These are phyloP conservation scores for Morinoia aosen DNA, from an alignment of 2,888 invertebrate genomes.

Conservation along the genomic window DNA sequence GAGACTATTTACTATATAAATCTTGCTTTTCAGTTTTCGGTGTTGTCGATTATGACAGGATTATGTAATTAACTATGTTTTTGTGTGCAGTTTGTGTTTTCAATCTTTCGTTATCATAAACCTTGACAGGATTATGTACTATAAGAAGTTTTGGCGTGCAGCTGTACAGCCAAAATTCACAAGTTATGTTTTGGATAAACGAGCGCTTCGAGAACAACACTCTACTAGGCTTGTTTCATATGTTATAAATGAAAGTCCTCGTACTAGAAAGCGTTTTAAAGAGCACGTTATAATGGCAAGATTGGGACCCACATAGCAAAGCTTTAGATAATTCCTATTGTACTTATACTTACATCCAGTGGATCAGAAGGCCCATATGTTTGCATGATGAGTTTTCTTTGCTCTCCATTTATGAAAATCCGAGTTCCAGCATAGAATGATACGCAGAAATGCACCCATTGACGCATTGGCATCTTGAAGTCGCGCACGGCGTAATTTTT, in stretches of 20 bases:
- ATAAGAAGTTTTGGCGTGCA: background rate
- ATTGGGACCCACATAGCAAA: too few species aligned
- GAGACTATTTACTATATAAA: too few species aligned
- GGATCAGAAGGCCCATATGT: background rate
- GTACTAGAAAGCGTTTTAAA: background rate
- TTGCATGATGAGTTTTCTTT: background rate
- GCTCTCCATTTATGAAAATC: background rate
- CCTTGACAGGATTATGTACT: too few species aligned
- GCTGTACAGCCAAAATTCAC: background rate
- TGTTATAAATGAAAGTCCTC: too few species aligned
- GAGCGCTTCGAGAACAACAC: background rate
- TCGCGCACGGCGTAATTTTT: background rate
- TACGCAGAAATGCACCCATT: slow-evolving; percentile 4
- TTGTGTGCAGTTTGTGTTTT: too few species aligned
- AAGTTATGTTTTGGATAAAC: background rate
- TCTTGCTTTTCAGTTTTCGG: too few species aligned
- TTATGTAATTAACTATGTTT: too few species aligned
- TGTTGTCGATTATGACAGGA: too few species aligned
- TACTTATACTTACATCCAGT: background rate
- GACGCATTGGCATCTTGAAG: background rate
- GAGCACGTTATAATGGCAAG: background rate
- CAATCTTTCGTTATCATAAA: too few species aligned
- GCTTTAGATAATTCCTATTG: background rate
- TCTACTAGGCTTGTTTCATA: too few species aligned
- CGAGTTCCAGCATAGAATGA: background rate